Evolutionary conservation across 1,140 invertebrate species (phyloP).

Genomic region (Drosophila quadrilineata): DNA sequence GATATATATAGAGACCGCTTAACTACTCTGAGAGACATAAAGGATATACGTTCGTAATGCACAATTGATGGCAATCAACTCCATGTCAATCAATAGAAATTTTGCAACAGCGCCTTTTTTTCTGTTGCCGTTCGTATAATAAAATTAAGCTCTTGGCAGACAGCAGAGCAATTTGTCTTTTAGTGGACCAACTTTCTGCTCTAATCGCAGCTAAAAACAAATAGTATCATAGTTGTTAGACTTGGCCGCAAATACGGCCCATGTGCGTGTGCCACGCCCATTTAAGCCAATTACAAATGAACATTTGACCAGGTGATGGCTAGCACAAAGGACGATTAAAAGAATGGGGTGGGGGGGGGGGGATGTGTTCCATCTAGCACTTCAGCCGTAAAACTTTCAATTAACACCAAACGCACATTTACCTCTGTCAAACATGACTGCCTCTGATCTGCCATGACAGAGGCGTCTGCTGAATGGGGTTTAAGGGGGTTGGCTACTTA

Average conservation of each 20-base stretch:
- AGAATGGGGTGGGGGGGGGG: too few relatives aligned
- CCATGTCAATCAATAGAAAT: too few relatives aligned
- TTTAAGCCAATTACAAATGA: conserved; percentile 45
- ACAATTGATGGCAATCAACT: too few relatives aligned
- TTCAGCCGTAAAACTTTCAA: conserved; percentile 55
- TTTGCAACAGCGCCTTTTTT: too few relatives aligned
- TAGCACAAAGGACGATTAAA: too few relatives aligned
- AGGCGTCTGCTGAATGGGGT: background rate
- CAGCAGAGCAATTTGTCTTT: conserved; percentile 40
- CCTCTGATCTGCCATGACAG: background rate
- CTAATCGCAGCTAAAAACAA: conserved; percentile 36
- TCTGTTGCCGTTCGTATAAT: background rate
- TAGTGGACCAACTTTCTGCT: conserved; percentile 1
- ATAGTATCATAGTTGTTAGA: background rate
- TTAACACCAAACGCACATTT: conserved; percentile 55
- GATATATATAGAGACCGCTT: too few relatives aligned
- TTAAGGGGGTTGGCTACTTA: background rate
- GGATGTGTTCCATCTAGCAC: conserved; percentile 23
- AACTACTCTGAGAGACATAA: too few relatives aligned
- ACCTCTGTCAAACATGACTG: conserved; percentile 35
- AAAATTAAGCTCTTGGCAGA: conserved; percentile 1
- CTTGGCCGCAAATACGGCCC: background rate
- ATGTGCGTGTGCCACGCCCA: conserved; percentile 20
- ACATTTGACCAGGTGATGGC: conserved; percentile 8
- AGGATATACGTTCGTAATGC: too few relatives aligned